phyloP scores from a whole-genome alignment of 1,140 invertebrate genomes.

The Drosophila tsacasi region DNA sequence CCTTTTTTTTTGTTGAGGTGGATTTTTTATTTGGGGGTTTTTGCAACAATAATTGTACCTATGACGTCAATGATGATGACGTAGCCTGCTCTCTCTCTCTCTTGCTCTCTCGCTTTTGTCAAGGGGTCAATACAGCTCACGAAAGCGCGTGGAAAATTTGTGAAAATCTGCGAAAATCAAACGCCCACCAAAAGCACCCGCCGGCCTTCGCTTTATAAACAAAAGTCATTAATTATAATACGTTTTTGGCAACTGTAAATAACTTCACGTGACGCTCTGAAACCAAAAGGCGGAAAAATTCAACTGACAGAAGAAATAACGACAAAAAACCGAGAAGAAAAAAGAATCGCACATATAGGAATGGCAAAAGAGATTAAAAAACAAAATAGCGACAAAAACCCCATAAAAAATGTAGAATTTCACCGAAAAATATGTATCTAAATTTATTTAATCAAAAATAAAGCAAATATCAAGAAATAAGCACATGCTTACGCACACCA shows the following conservation, averaged over 20 bases:
- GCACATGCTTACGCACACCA: constrained; percentile 6
- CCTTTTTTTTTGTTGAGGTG: too few species aligned
- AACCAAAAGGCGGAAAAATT: constrained; percentile 44
- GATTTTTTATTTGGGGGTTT: too few species aligned
- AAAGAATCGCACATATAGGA: not conserved
- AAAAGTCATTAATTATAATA: constrained; percentile 73
- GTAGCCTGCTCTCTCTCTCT: constrained; percentile 33
- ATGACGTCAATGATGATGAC: constrained; percentile 81
- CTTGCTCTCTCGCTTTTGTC: constrained; percentile 10
- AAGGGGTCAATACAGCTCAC: constrained; percentile 58
- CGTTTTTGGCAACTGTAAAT: constrained; percentile 62
- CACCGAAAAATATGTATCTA: not conserved
- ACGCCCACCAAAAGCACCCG: constrained; percentile 12
- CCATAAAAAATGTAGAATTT: constrained; percentile 23
- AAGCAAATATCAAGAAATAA: not conserved
- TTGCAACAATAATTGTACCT: too few species aligned
- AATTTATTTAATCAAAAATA: not conserved
- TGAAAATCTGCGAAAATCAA: constrained; percentile 32
- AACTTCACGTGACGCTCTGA: constrained; percentile 69
- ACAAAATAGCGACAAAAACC: constrained; percentile 33
- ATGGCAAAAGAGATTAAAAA: constrained; percentile 13
- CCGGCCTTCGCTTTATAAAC: constrained; percentile 48
- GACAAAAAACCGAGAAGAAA: not conserved
- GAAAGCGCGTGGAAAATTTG: constrained; percentile 52
- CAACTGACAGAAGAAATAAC: constrained; percentile 5